Evolutionary conservation across 2,113 vertebrate species (phyloP).

Genomic region (Sphyrna mokarran): DNA sequence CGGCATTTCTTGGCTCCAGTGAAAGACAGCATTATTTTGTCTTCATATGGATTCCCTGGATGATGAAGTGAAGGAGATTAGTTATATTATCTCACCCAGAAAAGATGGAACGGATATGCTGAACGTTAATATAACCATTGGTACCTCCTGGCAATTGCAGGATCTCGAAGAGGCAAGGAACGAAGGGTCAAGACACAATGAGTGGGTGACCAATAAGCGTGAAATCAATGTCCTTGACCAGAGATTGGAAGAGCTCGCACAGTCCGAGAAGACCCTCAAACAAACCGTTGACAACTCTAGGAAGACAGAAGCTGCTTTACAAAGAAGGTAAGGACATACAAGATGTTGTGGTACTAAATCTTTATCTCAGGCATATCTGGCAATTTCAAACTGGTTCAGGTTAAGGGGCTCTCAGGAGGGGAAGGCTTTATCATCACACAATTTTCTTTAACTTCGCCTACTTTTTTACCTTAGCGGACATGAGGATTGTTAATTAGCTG

Average conservation of each 20-base stretch:
- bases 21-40: not conserved
- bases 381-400: not conserved
- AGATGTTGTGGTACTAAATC: not conserved
- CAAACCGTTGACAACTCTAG: conserved; percentile 40
- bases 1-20: not conserved
- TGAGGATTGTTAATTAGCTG: not conserved
- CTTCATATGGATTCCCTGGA: conserved; percentile 46
- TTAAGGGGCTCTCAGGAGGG: not conserved
- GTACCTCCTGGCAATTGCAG: conserved; percentile 51
- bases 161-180: conserved; percentile 41
- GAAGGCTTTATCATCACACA: not conserved
- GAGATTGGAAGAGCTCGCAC: conserved; percentile 49
- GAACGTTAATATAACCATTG: conserved; percentile 50
- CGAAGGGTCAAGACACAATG: not conserved
- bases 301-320: conserved; percentile 48
- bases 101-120: conserved; percentile 41
- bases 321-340: conserved; percentile 58
- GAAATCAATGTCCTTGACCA: conserved; percentile 42
- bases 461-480: not conserved
- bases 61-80: conserved; percentile 42
- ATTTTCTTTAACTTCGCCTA: not conserved
- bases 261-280: conserved; percentile 44
- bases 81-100: conserved; percentile 46
- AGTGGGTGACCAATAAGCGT: conserved; percentile 16
- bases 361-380: not conserved